Evolutionary conservation across 2,888 invertebrate genomes (phyloP), one percentile per base, ranked within the genome.

Genomic region (Ligdia adustata): DNA sequence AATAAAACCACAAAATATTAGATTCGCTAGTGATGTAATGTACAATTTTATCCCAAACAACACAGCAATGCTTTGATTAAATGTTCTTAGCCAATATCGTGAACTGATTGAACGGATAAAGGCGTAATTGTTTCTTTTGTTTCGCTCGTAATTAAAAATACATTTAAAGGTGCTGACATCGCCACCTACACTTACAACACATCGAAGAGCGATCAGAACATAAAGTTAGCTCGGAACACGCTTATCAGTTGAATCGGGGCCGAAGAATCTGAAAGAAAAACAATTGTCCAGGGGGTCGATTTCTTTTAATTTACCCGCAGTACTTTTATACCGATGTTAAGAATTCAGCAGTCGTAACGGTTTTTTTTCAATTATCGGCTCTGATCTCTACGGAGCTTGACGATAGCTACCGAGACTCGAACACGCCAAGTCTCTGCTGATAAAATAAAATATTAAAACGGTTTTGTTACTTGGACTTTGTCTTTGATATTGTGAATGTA

Each of bases 261-360:
- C 69, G 62, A 68, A 69, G 75, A 75, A 77, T 75, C 74, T 68
- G 72, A 75, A 72, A 76, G 77, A 79, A 79, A 82, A 83, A 85
- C 82, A 84, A 85, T 81, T 73, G 74, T 57, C 65, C 65, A 52
- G 61, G n/a, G 68, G 71, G 64, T 72, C 69, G 79, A 66, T 80
- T 81, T 83, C 84, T 79, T 86, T 88, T 88, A 87, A 88, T 87
- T 87, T 87, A 87, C 83, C 83, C 81, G 73, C 80, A 75, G 77
- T 76, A 76, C 80, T 83, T 86, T 86, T 83, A 85, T 86, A 87
- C 82, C 85, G 81, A 80, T 84, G 87, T 87, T 88, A 83, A 81
- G 81, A 85, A n/a, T 82, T 83, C 84, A 80, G 72, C 73, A 74
- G 78, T 82, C 81, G 83, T 76, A 80, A 80, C 75, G 77, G 4